These are phyloP conservation scores for Brenthis ino DNA, from an alignment of 2,888 invertebrate species.

Conservation along the genomic window DNA sequence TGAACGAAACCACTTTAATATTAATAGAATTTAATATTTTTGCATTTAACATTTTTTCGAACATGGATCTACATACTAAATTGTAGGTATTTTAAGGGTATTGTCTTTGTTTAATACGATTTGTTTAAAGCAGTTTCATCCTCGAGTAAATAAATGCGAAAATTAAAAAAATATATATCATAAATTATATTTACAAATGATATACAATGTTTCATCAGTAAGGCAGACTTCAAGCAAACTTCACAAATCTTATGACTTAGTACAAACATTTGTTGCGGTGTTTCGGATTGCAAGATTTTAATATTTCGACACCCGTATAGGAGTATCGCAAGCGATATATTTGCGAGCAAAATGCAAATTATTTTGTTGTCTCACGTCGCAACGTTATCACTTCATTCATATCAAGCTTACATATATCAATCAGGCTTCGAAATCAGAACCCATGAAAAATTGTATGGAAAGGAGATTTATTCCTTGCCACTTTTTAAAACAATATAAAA, in stretches of 20 bases:
- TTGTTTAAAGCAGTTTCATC: constrained; percentile 10
- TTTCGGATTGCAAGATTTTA: background rate
- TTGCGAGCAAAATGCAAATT: constrained; percentile 60
- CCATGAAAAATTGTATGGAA: background rate
- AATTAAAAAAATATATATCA: constrained; percentile 16
- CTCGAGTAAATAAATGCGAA: background rate
- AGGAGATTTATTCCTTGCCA: constrained; percentile 1
- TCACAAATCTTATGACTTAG: constrained; percentile 36
- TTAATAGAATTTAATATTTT: too few species aligned
- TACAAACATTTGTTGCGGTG: constrained; percentile 16
- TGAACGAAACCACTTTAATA: constrained; percentile 7
- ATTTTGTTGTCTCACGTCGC: constrained; percentile 42
- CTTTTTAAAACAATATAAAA: background rate
- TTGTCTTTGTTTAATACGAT: background rate
- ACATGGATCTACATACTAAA: too few species aligned
- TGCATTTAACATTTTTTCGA: too few species aligned
- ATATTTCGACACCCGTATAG: background rate
- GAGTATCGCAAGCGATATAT: constrained; percentile 54
- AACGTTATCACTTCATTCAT: constrained; percentile 44
- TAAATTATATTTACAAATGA: constrained; percentile 50
- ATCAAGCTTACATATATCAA: constrained; percentile 50
- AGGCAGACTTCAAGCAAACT: constrained; percentile 63
- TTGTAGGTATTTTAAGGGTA: too few species aligned
- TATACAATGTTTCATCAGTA: constrained; percentile 71
- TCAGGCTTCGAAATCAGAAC: constrained; percentile 39